phyloP scores from a whole-genome alignment of 2,797 vertebrate species.

The Manis javanica region DNA sequence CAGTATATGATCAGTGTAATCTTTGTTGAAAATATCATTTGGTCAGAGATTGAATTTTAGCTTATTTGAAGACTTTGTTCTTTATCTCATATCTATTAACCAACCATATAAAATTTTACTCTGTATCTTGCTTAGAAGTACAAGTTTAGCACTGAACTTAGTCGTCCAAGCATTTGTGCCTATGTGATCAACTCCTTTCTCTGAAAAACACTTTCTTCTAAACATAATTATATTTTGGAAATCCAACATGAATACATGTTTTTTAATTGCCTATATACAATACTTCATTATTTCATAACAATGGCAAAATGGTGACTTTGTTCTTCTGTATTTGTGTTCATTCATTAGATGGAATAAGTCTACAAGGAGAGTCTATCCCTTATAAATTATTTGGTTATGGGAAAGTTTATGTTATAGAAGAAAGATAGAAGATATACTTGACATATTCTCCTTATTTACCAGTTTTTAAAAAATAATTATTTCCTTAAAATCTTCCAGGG shows the following conservation, averaged over 20 bases:
- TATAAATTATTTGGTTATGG: neutral
- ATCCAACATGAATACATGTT: neutral
- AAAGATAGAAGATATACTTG: neutral
- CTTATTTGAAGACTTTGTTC: neutral
- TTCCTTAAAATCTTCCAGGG: neutral
- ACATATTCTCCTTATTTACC: neutral
- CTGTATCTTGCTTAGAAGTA: neutral
- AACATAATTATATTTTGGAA: neutral
- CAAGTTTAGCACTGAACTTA: neutral
- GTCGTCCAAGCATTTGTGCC: neutral
- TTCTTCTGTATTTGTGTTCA: neutral
- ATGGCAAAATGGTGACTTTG: neutral
- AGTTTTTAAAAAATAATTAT: neutral
- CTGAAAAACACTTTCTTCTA: neutral
- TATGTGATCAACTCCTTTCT: neutral
- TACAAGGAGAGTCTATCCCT: neutral
- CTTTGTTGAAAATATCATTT: neutral
- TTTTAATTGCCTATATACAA: neutral
- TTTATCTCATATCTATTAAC: neutral
- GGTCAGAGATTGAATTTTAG: neutral
- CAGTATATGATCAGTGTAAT: neutral
- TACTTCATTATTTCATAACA: neutral
- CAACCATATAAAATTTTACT: neutral
- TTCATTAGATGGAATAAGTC: neutral
- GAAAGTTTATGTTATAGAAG: neutral